Evolutionary conservation across 2,888 invertebrate species (phyloP), one percentile per base, ranked within the genome.

Genomic region (Pollenia griseotomentosa): DNA sequence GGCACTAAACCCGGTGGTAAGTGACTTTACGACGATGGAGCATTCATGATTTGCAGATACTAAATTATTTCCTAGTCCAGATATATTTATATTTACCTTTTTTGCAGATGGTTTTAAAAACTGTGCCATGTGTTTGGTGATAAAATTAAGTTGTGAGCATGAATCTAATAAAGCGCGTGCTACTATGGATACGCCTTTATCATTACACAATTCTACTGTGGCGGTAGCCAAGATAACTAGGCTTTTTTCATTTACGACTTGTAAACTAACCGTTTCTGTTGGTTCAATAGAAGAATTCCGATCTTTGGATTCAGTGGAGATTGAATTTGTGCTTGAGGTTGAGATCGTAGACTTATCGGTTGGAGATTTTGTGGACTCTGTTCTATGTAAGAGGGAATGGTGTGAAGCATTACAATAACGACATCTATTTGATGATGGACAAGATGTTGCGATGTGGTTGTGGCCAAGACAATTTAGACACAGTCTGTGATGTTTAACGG

Each of bases 101-200:
- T 59, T 51, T 12, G 14, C 9, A 7, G n/a, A 4, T 7, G 61
- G 51, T 42, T 65, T 57, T 40, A 84, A 48, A 57, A 42, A 42
- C 46, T 77, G 68, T 19, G 83, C 65, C 5, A 77, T 44, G 4
- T 42, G n/a, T 65, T 65, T 44, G 19, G 81, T 65, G 44, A 75
- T 59, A 12, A 79, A 79, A 74, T 84, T 68, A 42, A 83, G 16
- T 23, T 78, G 73, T 1, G 84, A 79, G n/a, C 80, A 19, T 3
- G 85, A 85, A 19, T 80, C 85, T n/a, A 85, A 61, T 53, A 73
- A 19, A 12, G 74, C 61, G 2, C 80, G 80, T 5, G 51, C 80
- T 14, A 61, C 19, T 59, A 68, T 61, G 10, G 48, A 70, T 6
- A 48, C 12, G 8, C 73, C 71, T 0, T 14, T 55, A 44, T n/a